These are phyloP conservation scores for Gonioctena quinquepunctata DNA, from an alignment of 1,140 invertebrate species.

Conservation along the genomic window DNA sequence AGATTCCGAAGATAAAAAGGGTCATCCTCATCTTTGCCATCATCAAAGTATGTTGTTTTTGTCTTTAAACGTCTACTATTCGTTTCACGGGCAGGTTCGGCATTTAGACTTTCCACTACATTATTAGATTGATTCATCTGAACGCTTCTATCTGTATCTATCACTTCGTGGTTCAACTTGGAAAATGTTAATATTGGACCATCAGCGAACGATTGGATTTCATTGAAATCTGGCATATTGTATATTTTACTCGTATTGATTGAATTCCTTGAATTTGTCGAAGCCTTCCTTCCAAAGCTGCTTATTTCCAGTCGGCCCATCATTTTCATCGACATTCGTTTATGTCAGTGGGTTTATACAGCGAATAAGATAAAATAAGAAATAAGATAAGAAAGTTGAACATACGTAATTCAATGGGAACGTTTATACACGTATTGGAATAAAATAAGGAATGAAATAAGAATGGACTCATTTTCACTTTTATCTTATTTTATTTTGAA, in stretches of 20 bases:
- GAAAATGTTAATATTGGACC: not conserved
- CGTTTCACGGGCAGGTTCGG: not conserved
- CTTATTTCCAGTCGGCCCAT: too few species aligned
- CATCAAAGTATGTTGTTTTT: not conserved
- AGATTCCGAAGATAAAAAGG: not conserved
- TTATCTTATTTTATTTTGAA: too few species aligned
- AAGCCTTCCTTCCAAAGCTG: too few species aligned
- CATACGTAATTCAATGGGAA: too few species aligned
- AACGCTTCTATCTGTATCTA: not conserved
- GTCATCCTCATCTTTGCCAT: not conserved
- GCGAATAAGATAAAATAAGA: too few species aligned
- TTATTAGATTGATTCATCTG: not conserved
- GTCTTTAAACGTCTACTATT: not conserved
- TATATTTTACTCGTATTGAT: not conserved
- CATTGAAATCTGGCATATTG: not conserved
- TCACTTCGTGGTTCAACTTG: not conserved
- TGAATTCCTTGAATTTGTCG: not conserved
- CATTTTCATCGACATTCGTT: too few species aligned
- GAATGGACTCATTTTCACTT: too few species aligned
- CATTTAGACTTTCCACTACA: not conserved
- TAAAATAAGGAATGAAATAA: too few species aligned
- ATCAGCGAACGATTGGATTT: not conserved
- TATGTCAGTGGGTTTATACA: too few species aligned
- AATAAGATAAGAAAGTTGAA: too few species aligned
- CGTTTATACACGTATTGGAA: too few species aligned